These are phyloP conservation scores for Phrynosoma blainvillii DNA, from an alignment of 2,113 vertebrate species.

Conservation along the genomic window DNA sequence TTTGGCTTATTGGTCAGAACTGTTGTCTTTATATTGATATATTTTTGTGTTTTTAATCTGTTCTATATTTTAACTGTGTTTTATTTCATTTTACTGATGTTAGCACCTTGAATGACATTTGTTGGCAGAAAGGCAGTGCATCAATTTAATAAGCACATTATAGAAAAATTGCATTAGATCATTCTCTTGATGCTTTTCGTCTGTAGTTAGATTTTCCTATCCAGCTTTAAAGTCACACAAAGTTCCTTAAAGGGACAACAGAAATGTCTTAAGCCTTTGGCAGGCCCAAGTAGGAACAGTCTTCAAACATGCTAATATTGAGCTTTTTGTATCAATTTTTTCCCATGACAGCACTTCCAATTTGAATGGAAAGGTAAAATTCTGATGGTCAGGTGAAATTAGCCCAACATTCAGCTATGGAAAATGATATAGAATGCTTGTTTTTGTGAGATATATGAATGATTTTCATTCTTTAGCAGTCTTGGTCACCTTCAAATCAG, in stretches of 20 bases:
- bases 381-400: conserved; percentile 11
- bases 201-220: background rate
- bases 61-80: background rate
- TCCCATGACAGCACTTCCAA: background rate
- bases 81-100: background rate
- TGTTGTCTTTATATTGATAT: background rate
- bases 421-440: background rate
- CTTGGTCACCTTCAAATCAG: background rate
- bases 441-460: background rate
- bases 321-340: conserved; percentile 4
- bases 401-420: background rate
- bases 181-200: background rate
- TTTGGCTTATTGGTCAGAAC: no score
- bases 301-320: background rate
- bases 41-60: background rate
- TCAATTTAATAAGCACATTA: background rate
- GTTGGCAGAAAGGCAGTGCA: background rate
- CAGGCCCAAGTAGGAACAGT: background rate
- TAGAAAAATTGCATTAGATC: background rate
- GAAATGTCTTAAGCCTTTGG: background rate
- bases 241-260: background rate
- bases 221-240: background rate
- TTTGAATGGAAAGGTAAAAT: conserved; percentile 11
- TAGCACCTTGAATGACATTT: background rate
- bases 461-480: conserved; percentile 8